Evolutionary conservation across 2,888 invertebrate species (phyloP), one percentile per base, ranked within the genome.

Genomic region (Pachymerium ferrugineum): DNA sequence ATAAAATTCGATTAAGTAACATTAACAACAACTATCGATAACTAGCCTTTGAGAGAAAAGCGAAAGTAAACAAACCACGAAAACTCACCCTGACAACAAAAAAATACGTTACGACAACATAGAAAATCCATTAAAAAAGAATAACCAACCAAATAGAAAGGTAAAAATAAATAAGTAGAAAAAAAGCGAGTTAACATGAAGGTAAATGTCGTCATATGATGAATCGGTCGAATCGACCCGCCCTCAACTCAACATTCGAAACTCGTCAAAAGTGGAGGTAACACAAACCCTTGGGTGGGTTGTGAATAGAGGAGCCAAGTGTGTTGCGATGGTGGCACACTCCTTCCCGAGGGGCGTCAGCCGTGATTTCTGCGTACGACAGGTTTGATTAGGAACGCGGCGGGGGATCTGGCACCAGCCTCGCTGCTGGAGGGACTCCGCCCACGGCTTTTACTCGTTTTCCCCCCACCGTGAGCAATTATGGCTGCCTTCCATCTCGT

Each of bases 351-450:
- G 47, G 47, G 47, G 47, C 47, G 47, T 54, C 47, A 54, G 47
- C 47, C 47, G 47, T 54, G 47, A 54, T 54, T 54, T 54, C 47
- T 54, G 47, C 47, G 47, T 54, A 54, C 47, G 47, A 54, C 47
- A 54, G 47, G 47, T 54, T 54, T 54, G 47, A 54, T 54, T 54
- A 54, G 47, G 47, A 54, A 54, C 47, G 47, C 47, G 47, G 16
- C 47, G 47, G 47, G 47, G 47, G 47, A 54, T 54, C 47, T 54
- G 47, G 47, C 47, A 54, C 47, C 47, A 54, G 47, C 47, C 47
- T 54, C 47, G 47, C 47, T 54, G 47, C 47, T 54, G 47, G 47
- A 54, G 47, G 47, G 47, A 22, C 47, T 54, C 47, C 47, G 47
- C 47, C 47, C 47, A 54, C 47, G 47, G 47, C 47, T 54, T 54